A percentile compares a stretch with the other conserved stretches of the same genome.
These are phyloP conservation scores for Aplysina aerophoba DNA, from an alignment of 37 sponge, comb jelly and placozoan species.

Conservation along the genomic window DNA sequence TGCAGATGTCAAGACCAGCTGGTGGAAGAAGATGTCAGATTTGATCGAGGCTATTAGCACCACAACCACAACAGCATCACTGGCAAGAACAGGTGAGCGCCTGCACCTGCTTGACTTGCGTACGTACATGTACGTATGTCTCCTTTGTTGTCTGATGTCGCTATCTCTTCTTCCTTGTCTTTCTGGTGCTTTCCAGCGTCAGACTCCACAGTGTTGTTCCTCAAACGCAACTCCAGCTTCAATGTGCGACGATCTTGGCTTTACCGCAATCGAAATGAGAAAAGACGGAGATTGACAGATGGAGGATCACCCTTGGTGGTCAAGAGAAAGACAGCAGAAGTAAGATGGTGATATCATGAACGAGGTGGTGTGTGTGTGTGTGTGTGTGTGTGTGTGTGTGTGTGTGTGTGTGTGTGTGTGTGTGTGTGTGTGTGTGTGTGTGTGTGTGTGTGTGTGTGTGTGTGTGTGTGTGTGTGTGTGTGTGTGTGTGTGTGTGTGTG, in stretches of 20 bases:
- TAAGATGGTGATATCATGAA: neutral
- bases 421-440: constrained; percentile 21
- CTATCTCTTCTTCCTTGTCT: too few species aligned
- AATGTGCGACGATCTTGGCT: neutral
- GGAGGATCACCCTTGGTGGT: neutral
- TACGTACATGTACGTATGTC: too few species aligned
- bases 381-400: neutral
- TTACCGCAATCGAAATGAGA: neutral
- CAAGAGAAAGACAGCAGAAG: neutral
- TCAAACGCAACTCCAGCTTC: neutral
- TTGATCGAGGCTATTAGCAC: neutral
- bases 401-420: constrained; percentile 20
- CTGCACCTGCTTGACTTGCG: too few species aligned
- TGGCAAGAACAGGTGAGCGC: too few species aligned
- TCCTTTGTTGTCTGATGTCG: too few species aligned
- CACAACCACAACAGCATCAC: too few species aligned
- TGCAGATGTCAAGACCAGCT: neutral
- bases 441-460: neutral
- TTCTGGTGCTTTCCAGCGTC: too few species aligned
- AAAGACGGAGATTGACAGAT: neutral
- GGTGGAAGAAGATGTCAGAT: neutral
- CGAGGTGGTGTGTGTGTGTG: neutral
- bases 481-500: too few species aligned
- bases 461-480: too few species aligned
- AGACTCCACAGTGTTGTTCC: too few species aligned